phyloP scores from a whole-genome alignment of 1,140 invertebrate genomes.

The Oreohelix idahoensis region DNA sequence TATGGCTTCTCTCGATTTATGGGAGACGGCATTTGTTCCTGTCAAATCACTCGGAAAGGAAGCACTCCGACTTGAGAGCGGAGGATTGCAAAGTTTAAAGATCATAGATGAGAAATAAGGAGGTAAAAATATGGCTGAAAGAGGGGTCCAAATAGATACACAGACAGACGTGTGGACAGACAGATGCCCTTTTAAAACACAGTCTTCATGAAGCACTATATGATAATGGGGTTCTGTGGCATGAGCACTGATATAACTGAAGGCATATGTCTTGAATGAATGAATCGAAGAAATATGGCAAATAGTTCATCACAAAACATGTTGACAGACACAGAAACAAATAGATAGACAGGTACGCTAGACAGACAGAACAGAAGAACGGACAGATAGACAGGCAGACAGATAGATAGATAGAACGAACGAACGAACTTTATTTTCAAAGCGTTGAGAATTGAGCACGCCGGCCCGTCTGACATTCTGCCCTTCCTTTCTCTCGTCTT shows the following conservation, averaged over 20 bases:
- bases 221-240: no score
- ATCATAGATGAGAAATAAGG: background rate
- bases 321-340: background rate
- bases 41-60: slow-evolving; percentile 8
- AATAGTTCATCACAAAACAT: no score
- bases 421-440: no score
- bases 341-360: background rate
- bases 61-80: background rate
- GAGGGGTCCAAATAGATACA: background rate
- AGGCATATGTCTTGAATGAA: no score
- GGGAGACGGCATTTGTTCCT: slow-evolving; percentile 7
- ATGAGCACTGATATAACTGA: no score
- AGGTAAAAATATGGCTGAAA: background rate
- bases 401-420: background rate
- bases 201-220: no score
- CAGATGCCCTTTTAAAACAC: no score
- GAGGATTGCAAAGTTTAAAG: background rate
- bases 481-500: no score
- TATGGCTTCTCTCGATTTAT: slow-evolving; percentile 2
- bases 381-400: background rate
- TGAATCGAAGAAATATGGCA: no score
- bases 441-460: no score
- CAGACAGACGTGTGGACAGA: background rate
- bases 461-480: no score
- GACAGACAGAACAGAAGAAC: background rate